A percentile compares a stretch with the other conserved stretches of the same genome.
Conservation (phyloP, 2,797 vertebrate species). For the Pogoniulus pusillus region DNA sequence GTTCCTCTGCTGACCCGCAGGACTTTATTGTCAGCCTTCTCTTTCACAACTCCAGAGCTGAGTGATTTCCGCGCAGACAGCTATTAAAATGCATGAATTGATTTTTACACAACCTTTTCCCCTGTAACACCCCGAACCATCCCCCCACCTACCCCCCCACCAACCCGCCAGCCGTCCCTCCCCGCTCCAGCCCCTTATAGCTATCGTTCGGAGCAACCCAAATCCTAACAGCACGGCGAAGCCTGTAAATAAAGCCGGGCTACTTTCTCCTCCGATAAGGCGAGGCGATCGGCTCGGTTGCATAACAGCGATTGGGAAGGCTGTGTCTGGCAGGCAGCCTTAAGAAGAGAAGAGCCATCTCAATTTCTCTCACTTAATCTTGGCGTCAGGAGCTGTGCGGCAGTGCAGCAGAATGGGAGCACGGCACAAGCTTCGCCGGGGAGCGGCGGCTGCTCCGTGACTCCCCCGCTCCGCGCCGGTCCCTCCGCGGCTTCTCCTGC, state of each 20-base stretch:
- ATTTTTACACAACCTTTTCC: slow-evolving; percentile 46
- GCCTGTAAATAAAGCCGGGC: slow-evolving; percentile 48
- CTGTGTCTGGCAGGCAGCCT: slow-evolving; percentile 80
- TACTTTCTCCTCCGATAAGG: background rate
- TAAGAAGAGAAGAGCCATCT: slow-evolving; percentile 78
- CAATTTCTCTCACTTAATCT: slow-evolving; percentile 85
- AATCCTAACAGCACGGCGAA: slow-evolving; percentile 48
- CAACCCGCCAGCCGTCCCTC: too few species aligned
- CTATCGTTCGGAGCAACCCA: slow-evolving; percentile 61
- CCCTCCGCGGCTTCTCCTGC: slow-evolving; percentile 67
- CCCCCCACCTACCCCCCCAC: background rate
- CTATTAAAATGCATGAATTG: slow-evolving; percentile 72
- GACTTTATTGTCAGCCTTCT: slow-evolving; percentile 37
- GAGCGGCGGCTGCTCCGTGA: slow-evolving; percentile 70
- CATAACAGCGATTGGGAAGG: slow-evolving; percentile 75
- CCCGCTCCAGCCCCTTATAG: background rate
- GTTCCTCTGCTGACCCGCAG: background rate
- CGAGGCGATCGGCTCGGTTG: slow-evolving; percentile 67
- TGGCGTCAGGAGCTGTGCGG: slow-evolving; percentile 92
- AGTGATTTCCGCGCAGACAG: slow-evolving; percentile 70
- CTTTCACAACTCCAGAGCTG: slow-evolving; percentile 53
- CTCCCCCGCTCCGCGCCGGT: slow-evolving; percentile 71
- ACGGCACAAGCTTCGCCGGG: slow-evolving; percentile 72
- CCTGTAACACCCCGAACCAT: background rate
- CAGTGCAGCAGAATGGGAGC: slow-evolving; percentile 91